Evolutionary conservation across 2,797 vertebrate genomes (phyloP).

Genomic region (Knipowitschia caucasica): DNA sequence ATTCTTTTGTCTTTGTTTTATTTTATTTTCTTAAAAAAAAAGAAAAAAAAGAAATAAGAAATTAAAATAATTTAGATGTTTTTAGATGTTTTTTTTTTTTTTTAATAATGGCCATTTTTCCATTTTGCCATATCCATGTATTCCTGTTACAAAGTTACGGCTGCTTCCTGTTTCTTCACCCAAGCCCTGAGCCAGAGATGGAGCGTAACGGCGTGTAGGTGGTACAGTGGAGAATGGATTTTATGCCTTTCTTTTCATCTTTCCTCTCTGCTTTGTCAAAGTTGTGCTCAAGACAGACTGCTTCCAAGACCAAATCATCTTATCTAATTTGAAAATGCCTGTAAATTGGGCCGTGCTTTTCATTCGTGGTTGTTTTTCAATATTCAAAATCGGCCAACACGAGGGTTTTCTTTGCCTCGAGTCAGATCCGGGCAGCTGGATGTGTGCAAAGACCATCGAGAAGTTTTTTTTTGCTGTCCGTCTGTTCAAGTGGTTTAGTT

Average conservation of each 20-base stretch:
- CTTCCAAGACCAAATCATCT: constrained; percentile 28
- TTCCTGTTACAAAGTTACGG: background rate
- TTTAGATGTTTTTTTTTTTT: too few relatives aligned
- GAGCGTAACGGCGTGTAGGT: constrained; percentile 36
- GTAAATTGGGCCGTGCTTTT: constrained; percentile 26
- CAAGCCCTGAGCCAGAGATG: constrained; percentile 28
- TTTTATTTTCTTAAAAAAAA: too few relatives aligned
- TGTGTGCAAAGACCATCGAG: constrained; percentile 19
- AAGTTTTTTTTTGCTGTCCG: background rate
- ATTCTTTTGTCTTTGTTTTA: too few relatives aligned
- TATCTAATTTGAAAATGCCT: constrained; percentile 28
- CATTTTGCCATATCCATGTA: background rate
- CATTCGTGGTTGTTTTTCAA: constrained; percentile 19
- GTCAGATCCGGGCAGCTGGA: constrained; percentile 39
- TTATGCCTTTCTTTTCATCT: constrained; percentile 51
- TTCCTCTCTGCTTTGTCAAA: constrained; percentile 48
- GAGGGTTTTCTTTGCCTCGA: constrained; percentile 28
- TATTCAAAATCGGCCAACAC: constrained; percentile 20
- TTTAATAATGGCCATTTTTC: too few relatives aligned
- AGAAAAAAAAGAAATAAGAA: too few relatives aligned
- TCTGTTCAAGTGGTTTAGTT: background rate
- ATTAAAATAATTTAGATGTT: too few relatives aligned
- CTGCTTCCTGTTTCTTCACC: background rate
- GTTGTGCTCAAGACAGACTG: constrained; percentile 41
- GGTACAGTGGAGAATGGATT: constrained; percentile 59